Evolutionary conservation across 1,140 invertebrate species (phyloP).

Genomic region (Trissolcus basalis): DNA sequence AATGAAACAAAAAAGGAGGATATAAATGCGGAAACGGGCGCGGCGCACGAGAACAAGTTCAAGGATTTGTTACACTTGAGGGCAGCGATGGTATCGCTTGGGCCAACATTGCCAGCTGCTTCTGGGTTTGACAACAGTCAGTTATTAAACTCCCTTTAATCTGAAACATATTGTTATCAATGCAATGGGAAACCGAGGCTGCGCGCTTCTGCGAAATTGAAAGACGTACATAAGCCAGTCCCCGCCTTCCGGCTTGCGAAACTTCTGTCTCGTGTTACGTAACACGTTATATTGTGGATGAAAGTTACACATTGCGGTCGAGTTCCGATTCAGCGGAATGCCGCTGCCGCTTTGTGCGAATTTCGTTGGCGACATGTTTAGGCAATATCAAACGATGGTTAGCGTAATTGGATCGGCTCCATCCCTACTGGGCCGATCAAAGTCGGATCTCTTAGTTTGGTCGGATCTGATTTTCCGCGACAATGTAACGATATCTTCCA

Average conservation of each 20-base stretch:
- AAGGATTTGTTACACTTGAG: conserved; percentile 22
- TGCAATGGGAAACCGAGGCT: conserved; percentile 30
- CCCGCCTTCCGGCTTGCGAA: conserved; percentile 20
- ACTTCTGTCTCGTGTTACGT: conserved; percentile 42
- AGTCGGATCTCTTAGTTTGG: conserved; percentile 25
- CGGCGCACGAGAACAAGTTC: background rate
- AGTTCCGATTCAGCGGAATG: conserved; percentile 45
- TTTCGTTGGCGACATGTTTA: conserved; percentile 51
- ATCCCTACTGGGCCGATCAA: conserved; percentile 30
- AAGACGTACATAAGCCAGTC: conserved; percentile 41
- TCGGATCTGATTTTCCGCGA: conserved; percentile 23
- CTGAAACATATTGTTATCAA: conserved; percentile 44
- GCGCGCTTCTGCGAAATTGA: conserved; percentile 41
- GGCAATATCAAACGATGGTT: conserved; percentile 49
- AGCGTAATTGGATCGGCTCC: conserved; percentile 43
- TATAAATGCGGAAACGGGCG: too few relatives aligned
- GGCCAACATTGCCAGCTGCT: conserved; percentile 14
- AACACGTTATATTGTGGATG: conserved; percentile 47
- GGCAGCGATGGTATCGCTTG: conserved; percentile 5
- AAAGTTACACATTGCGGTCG: conserved; percentile 43
- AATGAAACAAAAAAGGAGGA: too few relatives aligned
- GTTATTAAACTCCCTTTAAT: conserved; percentile 48
- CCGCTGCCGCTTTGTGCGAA: conserved; percentile 50
- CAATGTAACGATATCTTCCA: too few relatives aligned
- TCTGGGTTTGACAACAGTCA: conserved; percentile 41